A percentile compares a stretch with the other conserved stretches of the same genome.
Conservation (phyloP, 2,797 vertebrate genomes). For the Pseudopleuronectes americanus region DNA sequence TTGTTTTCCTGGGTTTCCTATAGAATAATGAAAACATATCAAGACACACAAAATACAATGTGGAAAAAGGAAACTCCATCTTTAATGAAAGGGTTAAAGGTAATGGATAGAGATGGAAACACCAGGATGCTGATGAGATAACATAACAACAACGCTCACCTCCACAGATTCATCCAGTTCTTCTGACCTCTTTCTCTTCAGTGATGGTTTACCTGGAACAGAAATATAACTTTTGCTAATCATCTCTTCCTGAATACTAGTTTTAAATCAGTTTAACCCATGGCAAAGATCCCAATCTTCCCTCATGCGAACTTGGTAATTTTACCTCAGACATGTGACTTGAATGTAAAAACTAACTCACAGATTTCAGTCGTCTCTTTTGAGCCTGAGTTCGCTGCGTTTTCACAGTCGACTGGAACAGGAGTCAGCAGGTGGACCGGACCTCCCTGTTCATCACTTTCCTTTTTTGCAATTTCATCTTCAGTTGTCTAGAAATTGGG, state of each 20-base stretch:
- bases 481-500: constrained; percentile 62
- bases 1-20: constrained; percentile 48
- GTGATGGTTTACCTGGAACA: constrained; percentile 66
- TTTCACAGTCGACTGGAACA: constrained; percentile 34
- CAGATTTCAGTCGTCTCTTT: constrained; percentile 39
- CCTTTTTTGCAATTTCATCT: constrained; percentile 63
- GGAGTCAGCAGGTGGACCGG: constrained; percentile 50
- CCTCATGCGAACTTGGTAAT: not conserved
- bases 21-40: not conserved
- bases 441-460: constrained; percentile 69
- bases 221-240: not conserved
- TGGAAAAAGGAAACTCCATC: not conserved
- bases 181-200: constrained; percentile 76
- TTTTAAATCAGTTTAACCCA: not conserved
- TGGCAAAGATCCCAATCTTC: not conserved
- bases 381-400: constrained; percentile 30
- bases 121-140: not conserved
- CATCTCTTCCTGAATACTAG: not conserved
- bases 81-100: not conserved
- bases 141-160: constrained; percentile 54
- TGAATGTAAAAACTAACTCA: constrained; percentile 29
- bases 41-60: not conserved
- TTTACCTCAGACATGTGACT: not conserved
- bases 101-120: not conserved
- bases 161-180: constrained; percentile 65